Conservation (phyloP, 2,113 vertebrate species). For the Sander lucioperca region DNA sequence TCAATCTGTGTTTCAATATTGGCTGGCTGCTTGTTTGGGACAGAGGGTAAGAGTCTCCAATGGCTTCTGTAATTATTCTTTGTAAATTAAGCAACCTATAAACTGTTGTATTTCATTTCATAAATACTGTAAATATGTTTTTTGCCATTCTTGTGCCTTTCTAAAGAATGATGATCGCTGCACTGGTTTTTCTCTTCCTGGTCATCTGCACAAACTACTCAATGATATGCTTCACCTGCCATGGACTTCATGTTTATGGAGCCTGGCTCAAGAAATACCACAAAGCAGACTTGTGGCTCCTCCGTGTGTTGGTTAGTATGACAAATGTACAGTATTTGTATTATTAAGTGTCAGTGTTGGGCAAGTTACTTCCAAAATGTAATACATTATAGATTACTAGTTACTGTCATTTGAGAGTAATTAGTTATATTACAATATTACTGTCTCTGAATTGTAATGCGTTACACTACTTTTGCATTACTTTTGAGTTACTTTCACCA, state of each 20-base stretch:
- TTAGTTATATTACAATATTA: no score
- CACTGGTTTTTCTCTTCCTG: constrained; percentile 82
- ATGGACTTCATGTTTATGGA: constrained; percentile 79
- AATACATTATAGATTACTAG: no score
- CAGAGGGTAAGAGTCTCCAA: constrained; percentile 70
- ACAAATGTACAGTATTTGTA: background rate
- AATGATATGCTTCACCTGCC: constrained; percentile 82
- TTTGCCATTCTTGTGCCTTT: background rate
- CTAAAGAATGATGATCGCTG: constrained; percentile 69
- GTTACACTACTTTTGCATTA: no score
- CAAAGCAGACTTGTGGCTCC: constrained; percentile 86
- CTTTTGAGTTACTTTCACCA: no score
- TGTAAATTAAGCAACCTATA: background rate
- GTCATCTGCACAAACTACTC: constrained; percentile 82
- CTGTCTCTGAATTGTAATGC: no score
- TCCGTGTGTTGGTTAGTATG: constrained; percentile 81
- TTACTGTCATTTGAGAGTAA: no score
- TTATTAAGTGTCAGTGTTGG: background rate
- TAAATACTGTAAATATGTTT: background rate
- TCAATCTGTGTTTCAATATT: constrained; percentile 81
- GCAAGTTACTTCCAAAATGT: no score
- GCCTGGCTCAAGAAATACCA: constrained; percentile 84
- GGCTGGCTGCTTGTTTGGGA: constrained; percentile 84
- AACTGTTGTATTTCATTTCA: background rate
- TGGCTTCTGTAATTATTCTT: background rate